A percentile compares a stretch with the other conserved stretches of the same genome.
phyloP scores from a whole-genome alignment of 2,888 invertebrate genomes.

The Prenolepis imparis region DNA sequence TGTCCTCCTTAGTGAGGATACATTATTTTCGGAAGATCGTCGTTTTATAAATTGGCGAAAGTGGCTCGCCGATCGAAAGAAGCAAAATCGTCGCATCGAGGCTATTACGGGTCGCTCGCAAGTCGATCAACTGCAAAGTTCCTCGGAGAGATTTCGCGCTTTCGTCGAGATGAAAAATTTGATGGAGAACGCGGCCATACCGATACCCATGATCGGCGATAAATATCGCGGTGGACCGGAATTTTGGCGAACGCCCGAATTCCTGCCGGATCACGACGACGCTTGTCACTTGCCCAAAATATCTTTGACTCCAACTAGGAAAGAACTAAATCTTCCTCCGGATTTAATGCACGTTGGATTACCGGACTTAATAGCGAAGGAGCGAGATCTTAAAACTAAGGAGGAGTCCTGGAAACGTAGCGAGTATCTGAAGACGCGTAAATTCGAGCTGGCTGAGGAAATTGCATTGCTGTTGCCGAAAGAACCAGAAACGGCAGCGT shows the following conservation, averaged over 20 bases:
- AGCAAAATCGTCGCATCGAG: slow-evolving; percentile 62
- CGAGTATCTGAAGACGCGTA: slow-evolving; percentile 75
- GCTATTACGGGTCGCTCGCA: slow-evolving; percentile 63
- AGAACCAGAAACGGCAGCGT: slow-evolving; percentile 76
- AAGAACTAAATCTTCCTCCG: slow-evolving; percentile 64
- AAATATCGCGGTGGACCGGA: slow-evolving; percentile 78
- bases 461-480: slow-evolving; percentile 77
- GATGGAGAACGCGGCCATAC: slow-evolving; percentile 84
- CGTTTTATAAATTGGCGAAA: slow-evolving; percentile 78
- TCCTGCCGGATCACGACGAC: slow-evolving; percentile 62
- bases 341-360: slow-evolving; percentile 70
- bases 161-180: slow-evolving; percentile 72
- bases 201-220: slow-evolving; percentile 72
- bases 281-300: slow-evolving; percentile 67
- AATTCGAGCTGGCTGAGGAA: slow-evolving; percentile 69
- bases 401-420: slow-evolving; percentile 76
- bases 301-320: slow-evolving; percentile 59
- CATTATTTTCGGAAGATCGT: slow-evolving; percentile 69
- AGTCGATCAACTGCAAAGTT: slow-evolving; percentile 72
- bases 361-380: slow-evolving; percentile 72
- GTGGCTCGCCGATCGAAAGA: slow-evolving; percentile 75
- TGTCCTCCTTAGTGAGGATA: slow-evolving; percentile 15
- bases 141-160: slow-evolving; percentile 73
- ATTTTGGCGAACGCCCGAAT: slow-evolving; percentile 75
- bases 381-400: slow-evolving; percentile 69